These are phyloP conservation scores for Nanorana parkeri DNA, from an alignment of 2,113 vertebrate species.

Conservation along the genomic window DNA sequence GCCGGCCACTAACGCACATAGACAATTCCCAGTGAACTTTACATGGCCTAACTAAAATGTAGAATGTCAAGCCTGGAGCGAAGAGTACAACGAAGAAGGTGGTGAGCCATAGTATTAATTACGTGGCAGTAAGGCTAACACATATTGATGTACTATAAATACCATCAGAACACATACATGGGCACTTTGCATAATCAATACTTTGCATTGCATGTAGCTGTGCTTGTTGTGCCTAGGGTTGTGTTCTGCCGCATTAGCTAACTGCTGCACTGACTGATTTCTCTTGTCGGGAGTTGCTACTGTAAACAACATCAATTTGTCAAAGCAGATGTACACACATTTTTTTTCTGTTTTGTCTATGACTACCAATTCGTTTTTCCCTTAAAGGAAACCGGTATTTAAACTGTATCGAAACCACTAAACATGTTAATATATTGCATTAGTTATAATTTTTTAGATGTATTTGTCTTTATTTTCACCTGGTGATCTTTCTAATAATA, in stretches of 20 bases:
- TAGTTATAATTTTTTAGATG: no score
- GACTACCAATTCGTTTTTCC: no score
- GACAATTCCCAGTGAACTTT: slow-evolving; percentile 39
- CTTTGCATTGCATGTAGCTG: neutral
- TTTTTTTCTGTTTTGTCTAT: no score
- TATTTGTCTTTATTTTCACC: no score
- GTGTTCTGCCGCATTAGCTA: neutral
- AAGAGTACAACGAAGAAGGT: slow-evolving; percentile 11
- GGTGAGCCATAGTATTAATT: neutral
- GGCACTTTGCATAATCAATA: slow-evolving; percentile 3
- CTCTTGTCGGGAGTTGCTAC: no score
- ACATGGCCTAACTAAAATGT: slow-evolving; percentile 9
- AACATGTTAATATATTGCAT: no score
- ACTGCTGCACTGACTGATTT: no score
- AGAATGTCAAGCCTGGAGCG: slow-evolving; percentile 9
- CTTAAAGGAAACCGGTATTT: no score
- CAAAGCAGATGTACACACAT: no score
- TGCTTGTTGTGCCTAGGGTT: neutral
- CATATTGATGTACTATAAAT: slow-evolving; percentile 26
- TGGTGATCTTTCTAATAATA: no score
- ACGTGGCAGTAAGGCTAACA: neutral
- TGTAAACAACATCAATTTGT: no score
- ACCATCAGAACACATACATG: neutral
- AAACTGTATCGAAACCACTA: no score
- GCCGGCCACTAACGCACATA: neutral